These are phyloP conservation scores for Danio rerio DNA, from an alignment of 2,113 vertebrate genomes.

Conservation along the genomic window GRCz12tu NC_133198.1:28917501-28918000, in stretches of 20 bases:
- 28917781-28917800: neutral
- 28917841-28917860: neutral
- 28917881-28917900: neutral
- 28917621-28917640: neutral
- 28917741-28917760: neutral
- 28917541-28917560: neutral
- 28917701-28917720: neutral
- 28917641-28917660: slow-evolving; percentile 12
- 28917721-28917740: neutral
- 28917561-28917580: neutral
- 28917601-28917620: neutral
- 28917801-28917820: neutral
- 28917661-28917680: neutral
- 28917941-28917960: too few species aligned
- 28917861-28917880: neutral
- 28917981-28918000: neutral
- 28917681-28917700: neutral
- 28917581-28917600: slow-evolving; percentile 10
- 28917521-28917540: neutral
- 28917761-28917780: neutral
- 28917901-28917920: too few species aligned
- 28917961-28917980: too few species aligned
- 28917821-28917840: neutral
- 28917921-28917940: too few species aligned
- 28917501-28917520: neutral